phyloP scores from a whole-genome alignment of 2,113 vertebrate genomes.

The Formicarius rufipectus region DNA sequence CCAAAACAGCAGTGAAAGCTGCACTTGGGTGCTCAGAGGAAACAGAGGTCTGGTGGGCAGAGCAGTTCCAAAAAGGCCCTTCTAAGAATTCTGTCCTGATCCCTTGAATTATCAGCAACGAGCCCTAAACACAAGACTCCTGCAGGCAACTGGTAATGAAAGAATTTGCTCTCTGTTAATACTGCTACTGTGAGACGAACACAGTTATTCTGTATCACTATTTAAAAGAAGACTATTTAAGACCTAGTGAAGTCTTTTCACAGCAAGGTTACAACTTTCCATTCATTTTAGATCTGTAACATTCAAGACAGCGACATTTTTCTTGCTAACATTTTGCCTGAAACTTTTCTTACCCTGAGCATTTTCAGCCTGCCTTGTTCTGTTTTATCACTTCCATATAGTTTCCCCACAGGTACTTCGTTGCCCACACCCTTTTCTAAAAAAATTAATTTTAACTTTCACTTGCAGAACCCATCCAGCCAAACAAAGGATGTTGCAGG shows the following conservation, averaged over 20 bases:
- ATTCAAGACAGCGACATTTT: neutral
- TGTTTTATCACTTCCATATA: neutral
- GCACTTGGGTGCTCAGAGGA: neutral
- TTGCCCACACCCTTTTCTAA: neutral
- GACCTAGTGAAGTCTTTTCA: neutral
- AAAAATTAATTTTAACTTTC: neutral
- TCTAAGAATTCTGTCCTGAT: neutral
- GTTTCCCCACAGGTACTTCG: neutral
- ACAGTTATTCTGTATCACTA: neutral
- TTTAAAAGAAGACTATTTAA: neutral
- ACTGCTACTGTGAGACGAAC: neutral
- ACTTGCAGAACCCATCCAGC: neutral
- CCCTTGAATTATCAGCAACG: neutral
- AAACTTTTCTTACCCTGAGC: neutral
- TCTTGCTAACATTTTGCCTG: neutral
- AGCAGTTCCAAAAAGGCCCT: neutral
- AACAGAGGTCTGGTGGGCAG: neutral
- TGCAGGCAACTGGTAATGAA: neutral
- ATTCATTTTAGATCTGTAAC: neutral
- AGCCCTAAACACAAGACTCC: neutral
- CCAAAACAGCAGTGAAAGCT: neutral
- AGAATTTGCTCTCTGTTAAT: neutral
- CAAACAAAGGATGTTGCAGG: neutral
- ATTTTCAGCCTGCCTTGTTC: neutral
- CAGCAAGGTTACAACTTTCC: neutral